Percentiles rank a stretch among this genome's conserved stretches.
phyloP scores from a whole-genome alignment of 2,888 invertebrate genomes.

The Dromius quadrimaculatus region DNA sequence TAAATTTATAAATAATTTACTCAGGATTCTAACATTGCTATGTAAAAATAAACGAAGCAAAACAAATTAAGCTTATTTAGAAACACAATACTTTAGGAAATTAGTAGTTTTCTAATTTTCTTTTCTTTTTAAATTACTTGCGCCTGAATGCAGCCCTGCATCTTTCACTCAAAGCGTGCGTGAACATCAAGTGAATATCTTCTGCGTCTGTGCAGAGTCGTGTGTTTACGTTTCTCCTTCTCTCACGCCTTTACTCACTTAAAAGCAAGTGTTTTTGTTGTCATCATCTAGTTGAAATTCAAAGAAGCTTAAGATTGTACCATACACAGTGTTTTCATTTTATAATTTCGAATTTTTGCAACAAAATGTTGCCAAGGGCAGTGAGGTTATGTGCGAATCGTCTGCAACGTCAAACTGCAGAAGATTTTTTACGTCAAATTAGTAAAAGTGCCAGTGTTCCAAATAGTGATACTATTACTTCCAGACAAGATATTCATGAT shows the following conservation, averaged over 20 bases:
- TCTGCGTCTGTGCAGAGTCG: conserved; percentile 22
- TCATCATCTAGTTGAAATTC: conserved; percentile 41
- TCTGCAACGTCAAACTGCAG: conserved; percentile 60
- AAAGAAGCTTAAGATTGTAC: conserved; percentile 12
- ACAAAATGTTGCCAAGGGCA: conserved; percentile 55
- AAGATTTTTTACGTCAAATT: conserved; percentile 64
- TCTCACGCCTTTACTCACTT: conserved; percentile 54
- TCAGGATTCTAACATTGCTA: no score
- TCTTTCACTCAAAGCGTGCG: conserved; percentile 26
- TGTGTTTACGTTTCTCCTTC: conserved; percentile 41
- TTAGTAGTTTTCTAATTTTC: no score
- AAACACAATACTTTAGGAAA: no score
- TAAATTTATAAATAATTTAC: no score
- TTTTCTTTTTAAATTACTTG: no score
- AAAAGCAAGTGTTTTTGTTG: conserved; percentile 47
- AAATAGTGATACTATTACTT: conserved; percentile 72
- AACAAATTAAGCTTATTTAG: no score
- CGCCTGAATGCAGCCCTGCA: conserved; percentile 55
- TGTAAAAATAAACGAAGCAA: no score
- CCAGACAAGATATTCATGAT: conserved; percentile 66
- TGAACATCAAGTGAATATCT: conserved; percentile 6
- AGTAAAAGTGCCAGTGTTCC: conserved; percentile 74
- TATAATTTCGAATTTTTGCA: neutral
- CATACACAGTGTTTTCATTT: conserved; percentile 4
- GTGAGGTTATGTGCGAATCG: conserved; percentile 58